These are phyloP conservation scores for Polypedilum pembai DNA, from an alignment of 1,140 invertebrate genomes.

Conservation along the genomic window DNA sequence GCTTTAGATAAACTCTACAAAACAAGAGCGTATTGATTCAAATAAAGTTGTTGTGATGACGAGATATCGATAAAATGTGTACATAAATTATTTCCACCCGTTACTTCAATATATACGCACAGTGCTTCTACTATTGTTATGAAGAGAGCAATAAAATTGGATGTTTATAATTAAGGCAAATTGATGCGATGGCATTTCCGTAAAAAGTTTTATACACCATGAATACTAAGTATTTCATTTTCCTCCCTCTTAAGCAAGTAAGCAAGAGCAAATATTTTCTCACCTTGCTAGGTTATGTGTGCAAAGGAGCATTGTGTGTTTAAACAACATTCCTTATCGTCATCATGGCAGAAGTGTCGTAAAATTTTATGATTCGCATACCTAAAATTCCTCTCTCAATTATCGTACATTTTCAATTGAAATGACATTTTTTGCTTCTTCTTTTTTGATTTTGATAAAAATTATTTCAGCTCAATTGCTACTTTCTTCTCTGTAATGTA, in stretches of 20 bases:
- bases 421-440: neutral
- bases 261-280: neutral
- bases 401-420: constrained; percentile 8
- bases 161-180: neutral
- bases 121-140: no score
- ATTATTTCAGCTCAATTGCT: neutral
- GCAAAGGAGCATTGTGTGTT: neutral
- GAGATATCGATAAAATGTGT: no score
- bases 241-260: neutral
- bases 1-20: no score
- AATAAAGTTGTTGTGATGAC: no score
- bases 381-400: neutral
- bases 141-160: no score
- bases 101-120: no score
- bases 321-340: constrained; percentile 10
- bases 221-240: constrained; percentile 16
- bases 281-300: neutral
- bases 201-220: neutral
- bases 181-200: constrained; percentile 2
- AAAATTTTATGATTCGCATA: neutral
- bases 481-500: neutral
- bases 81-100: no score
- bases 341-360: neutral
- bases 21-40: no score
- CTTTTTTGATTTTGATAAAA: neutral